Conservation (phyloP, 2,113 vertebrate species). For the Cyanoramphus novaezelandiae region DNA sequence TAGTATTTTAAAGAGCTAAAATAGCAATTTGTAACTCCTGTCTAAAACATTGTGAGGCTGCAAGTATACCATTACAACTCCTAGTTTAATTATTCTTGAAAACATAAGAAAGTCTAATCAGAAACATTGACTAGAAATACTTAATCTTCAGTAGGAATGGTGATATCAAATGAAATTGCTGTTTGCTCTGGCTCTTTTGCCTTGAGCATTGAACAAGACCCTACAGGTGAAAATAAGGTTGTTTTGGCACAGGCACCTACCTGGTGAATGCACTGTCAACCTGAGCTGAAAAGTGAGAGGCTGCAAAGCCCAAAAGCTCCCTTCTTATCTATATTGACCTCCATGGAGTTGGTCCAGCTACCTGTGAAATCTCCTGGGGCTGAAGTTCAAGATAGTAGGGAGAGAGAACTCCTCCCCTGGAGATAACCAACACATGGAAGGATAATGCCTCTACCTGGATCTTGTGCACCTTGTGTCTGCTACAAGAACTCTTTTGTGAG, state of each 20-base stretch:
- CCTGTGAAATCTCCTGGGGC: background rate
- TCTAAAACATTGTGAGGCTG: background rate
- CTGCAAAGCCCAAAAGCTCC: background rate
- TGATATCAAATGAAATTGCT: background rate
- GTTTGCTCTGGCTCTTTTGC: background rate
- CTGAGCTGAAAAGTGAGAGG: background rate
- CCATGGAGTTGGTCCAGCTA: background rate
- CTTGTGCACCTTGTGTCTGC: background rate
- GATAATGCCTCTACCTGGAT: background rate
- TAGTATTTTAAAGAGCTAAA: background rate
- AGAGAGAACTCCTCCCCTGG: background rate
- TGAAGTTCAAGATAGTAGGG: background rate
- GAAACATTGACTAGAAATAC: background rate
- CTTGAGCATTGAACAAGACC: background rate
- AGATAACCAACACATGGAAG: background rate
- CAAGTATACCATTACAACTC: background rate
- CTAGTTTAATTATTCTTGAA: background rate
- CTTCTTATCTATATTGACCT: fast-evolving
- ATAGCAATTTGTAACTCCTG: background rate
- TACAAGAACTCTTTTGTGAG: background rate
- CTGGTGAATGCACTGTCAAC: background rate
- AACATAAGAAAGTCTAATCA: background rate
- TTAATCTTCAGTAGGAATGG: background rate
- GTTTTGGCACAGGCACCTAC: background rate
- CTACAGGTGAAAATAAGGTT: background rate